These are phyloP conservation scores for Thalassaphorura encarpata DNA, from an alignment of 1,140 invertebrate species.

Conservation along the genomic window DNA sequence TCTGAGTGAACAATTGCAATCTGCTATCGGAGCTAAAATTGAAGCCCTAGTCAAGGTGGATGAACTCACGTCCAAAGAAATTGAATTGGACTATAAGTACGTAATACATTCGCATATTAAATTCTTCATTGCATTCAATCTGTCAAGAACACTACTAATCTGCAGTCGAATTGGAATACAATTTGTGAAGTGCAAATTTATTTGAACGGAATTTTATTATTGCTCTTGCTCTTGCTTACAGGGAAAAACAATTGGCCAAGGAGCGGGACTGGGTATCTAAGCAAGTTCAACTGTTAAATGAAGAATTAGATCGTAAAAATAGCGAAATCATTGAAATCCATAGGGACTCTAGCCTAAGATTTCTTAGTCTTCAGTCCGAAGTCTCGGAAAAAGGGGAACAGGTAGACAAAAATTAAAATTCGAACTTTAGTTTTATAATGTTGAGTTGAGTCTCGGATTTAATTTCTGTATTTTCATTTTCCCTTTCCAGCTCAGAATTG, in stretches of 20 bases:
- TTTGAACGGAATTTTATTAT: not conserved
- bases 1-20: constrained; percentile 53
- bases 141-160: constrained; percentile 3
- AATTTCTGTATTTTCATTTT: not conserved
- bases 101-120: not conserved
- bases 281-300: constrained; percentile 62
- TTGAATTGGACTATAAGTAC: constrained; percentile 59
- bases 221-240: too few species aligned
- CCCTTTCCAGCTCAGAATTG: constrained; percentile 37
- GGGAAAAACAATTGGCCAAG: constrained; percentile 68
- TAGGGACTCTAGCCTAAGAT: constrained; percentile 58
- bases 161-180: not conserved
- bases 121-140: not conserved
- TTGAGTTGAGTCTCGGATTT: too few species aligned
- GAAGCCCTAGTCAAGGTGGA: constrained; percentile 66
- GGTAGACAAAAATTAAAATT: constrained; percentile 39
- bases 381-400: constrained; percentile 69
- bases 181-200: not conserved
- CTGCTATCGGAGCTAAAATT: constrained; percentile 58
- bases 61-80: constrained; percentile 66
- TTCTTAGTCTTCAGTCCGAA: constrained; percentile 62
- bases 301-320: constrained; percentile 61
- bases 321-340: constrained; percentile 62
- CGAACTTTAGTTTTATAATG: constrained; percentile 31
- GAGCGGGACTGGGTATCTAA: constrained; percentile 60